Base-by-base conservation (phyloP, 35 echinoderm and acorn worm species). In the Patiria miniata region DNA sequence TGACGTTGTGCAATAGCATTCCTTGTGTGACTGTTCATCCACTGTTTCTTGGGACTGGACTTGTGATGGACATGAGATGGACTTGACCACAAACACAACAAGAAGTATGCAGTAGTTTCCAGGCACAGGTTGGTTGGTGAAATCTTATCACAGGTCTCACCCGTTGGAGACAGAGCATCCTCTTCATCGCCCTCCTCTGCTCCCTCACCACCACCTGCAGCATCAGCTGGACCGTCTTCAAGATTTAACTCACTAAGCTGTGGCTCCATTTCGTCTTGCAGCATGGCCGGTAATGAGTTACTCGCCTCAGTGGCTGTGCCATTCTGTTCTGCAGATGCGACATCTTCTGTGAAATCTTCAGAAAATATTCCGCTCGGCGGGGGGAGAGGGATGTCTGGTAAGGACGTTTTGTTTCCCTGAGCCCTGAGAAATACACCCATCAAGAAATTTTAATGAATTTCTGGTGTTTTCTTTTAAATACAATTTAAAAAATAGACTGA, bases 171-270 rank as follows among this genome's bases (percentile, higher is more conserved):
- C 1, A 51, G 19, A 29, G 8, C 18, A 10, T 86, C 69, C 1
- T 65, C 40, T 54, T 56, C 56, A 23, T 33, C 77, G 32, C 16
- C 76, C n/a, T 88, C 86, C 36, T 52, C 57, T 39, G 17, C 76
- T 36, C 36, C 81, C 65, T 65, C 85, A 61, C 58, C 87, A 58
- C 38, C 59, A 21, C 61, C 87, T 80, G 83, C 44, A 42, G 39
- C 61, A 86, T 78, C 10, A 47, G 39, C 16, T 39, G 56, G 34
- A 73, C 10, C 19, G 29, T 73, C 65, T 36, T 36, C 65, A 73
- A 73, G 65, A 73, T 23, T 28, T 14, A 73, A 14, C 34, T 34
- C 65, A 73, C 29, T 23, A 73, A 73, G 19, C 14, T 36, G 29
- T 26, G 34, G 65, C 29, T 30, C 65, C 26, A 14, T 73, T 22